Evolutionary conservation across 2,113 vertebrate genomes (phyloP), one percentile per base, ranked within the genome.

Genomic region (Channa argus): DNA sequence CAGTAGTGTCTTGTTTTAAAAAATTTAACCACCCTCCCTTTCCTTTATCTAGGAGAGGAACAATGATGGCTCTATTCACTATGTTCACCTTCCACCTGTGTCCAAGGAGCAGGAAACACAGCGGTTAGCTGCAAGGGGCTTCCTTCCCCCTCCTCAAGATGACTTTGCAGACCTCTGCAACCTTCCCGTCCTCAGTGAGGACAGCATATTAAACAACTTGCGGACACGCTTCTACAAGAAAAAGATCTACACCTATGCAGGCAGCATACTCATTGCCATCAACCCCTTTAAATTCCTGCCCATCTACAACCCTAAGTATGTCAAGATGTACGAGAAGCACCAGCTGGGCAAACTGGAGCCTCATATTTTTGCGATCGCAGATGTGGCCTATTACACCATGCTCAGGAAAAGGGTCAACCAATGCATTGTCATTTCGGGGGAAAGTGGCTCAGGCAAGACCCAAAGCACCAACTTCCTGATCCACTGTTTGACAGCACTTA

Each of bases 381-480:
- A 99, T 2, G 98, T 98, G 66, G 95, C 98, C 14, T 99, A 98
- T 89, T 96, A 98, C 14, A 93, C 98, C 59, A 99, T 99, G 98
- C 95, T 99, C 77, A 95, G 95, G 74, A 98, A 98, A 86, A 95
- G 86, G 0, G 73, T 96, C 62, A 99, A 99, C 86, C 98, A 99
- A 90, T 99, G 98, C 91, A 97, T 99, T 0, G 98, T 99, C 70
- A 99, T 99, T 89, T 99, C 98, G 0, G 98, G 98, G 1, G 98
- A 99, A 92, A 99, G 98, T 0, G 98, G 98, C 62, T 99, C 98
- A 0, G 98, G 98, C 63, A 99, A 99, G 82, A 99, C 98, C 0
- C 98, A 99, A 88, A 99, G 96, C 90, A 99, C 98, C 87, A 98
- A 99, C 92, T 99, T 99, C 85, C 93, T 99, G 85, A 99, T 99